Conservation (phyloP, 1,140 invertebrate genomes). For the Sycophaga agraensis region DNA sequence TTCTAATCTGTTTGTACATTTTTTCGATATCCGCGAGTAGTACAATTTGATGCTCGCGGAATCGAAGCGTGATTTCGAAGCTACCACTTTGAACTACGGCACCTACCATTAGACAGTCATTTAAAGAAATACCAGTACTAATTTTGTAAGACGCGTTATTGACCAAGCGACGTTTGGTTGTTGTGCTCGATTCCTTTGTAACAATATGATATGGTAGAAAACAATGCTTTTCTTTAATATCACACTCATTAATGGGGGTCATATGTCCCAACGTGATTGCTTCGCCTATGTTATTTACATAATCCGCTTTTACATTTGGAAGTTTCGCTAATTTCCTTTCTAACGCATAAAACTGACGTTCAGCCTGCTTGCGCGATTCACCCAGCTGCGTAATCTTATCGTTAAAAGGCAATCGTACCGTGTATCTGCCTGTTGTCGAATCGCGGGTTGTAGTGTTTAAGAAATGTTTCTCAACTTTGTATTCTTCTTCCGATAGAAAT, state of each 20-base stretch:
- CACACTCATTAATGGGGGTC: not conserved
- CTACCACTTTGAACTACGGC: not conserved
- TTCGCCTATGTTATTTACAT: not conserved
- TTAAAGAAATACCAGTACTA: not conserved
- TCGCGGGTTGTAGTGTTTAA: not conserved
- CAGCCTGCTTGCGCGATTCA: not conserved
- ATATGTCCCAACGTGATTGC: not conserved
- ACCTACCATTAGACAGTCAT: not conserved
- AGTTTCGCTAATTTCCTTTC: not conserved
- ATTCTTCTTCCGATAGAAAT: not conserved
- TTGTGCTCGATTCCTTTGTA: not conserved
- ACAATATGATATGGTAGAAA: not conserved
- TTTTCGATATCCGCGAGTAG: too few relatives aligned
- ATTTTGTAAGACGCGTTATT: not conserved
- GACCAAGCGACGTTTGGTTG: not conserved
- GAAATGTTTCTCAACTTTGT: not conserved
- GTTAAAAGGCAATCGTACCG: not conserved
- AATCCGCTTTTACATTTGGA: too few relatives aligned
- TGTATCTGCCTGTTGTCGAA: too few relatives aligned
- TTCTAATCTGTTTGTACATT: too few relatives aligned
- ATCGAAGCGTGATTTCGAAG: constrained; percentile 14
- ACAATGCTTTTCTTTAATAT: not conserved
- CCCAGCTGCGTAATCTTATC: not conserved
- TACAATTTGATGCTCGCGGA: constrained; percentile 2
- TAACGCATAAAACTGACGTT: not conserved